Conservation (phyloP, 2,113 vertebrate species). For the Clupea harengus region DNA sequence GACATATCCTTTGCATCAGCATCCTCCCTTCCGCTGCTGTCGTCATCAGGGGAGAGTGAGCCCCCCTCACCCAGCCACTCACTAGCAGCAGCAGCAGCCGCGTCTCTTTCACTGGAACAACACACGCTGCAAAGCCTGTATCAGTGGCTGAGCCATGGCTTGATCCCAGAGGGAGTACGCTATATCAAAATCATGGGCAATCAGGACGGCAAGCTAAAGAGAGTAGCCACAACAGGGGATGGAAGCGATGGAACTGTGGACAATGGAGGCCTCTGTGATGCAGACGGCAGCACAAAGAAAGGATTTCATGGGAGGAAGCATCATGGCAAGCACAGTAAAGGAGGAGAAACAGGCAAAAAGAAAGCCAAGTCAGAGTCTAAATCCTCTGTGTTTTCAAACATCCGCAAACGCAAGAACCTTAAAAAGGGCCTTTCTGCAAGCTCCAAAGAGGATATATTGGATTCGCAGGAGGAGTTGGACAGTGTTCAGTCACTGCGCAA, state of each 20-base stretch:
- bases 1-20: slow-evolving; percentile 68
- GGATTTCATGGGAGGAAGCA: slow-evolving; percentile 79
- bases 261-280: slow-evolving; percentile 79
- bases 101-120: slow-evolving; percentile 28
- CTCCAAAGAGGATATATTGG: slow-evolving; percentile 85
- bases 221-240: slow-evolving; percentile 70
- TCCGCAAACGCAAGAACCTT: slow-evolving; percentile 87
- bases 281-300: slow-evolving; percentile 79
- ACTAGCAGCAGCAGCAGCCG: slow-evolving; percentile 33
- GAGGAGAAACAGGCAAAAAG: slow-evolving; percentile 76
- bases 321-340: slow-evolving; percentile 77
- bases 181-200: slow-evolving; percentile 83
- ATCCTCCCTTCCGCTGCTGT: slow-evolving; percentile 57
- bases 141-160: slow-evolving; percentile 68
- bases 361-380: slow-evolving; percentile 86
- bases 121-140: not conserved
- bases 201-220: slow-evolving; percentile 91
- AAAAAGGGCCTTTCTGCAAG: slow-evolving; percentile 76
- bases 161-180: slow-evolving; percentile 62
- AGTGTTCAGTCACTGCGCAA: slow-evolving; percentile 72
- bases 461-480: slow-evolving; percentile 81
- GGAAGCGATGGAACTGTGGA: slow-evolving; percentile 74
- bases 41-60: slow-evolving; percentile 62
- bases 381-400: slow-evolving; percentile 89
- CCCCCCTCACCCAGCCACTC: slow-evolving; percentile 48